These are phyloP conservation scores for Leptopilina boulardi DNA, from an alignment of 1,140 invertebrate species.

Conservation along the genomic window DNA sequence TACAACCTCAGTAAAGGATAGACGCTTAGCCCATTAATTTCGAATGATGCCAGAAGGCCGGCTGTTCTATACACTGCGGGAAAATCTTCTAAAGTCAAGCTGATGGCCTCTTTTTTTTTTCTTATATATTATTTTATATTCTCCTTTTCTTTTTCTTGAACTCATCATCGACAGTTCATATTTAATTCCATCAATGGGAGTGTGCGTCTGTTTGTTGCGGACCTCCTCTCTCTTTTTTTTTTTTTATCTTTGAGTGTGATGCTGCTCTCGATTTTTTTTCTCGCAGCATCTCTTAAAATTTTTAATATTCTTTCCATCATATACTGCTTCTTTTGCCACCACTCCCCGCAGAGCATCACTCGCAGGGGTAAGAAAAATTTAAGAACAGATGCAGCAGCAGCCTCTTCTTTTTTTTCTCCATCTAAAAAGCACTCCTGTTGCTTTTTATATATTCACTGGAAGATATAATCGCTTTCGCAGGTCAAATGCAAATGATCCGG, in stretches of 20 bases:
- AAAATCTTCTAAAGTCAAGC: conserved; percentile 64
- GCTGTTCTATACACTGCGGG: conserved; percentile 59
- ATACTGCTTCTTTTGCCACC: conserved; percentile 35
- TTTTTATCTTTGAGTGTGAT: too few species aligned
- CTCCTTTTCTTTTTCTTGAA: conserved; percentile 35
- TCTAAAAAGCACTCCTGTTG: conserved; percentile 16
- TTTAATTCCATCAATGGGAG: conserved; percentile 6
- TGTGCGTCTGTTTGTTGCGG: not conserved
- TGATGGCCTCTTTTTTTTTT: conserved; percentile 42
- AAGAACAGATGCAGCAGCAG: conserved; percentile 56
- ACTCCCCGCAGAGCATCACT: conserved; percentile 22
- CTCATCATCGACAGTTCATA: conserved; percentile 16
- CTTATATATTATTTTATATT: too few species aligned
- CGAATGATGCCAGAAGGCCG: conserved; percentile 66
- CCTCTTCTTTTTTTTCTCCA: conserved; percentile 43
- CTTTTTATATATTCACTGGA: conserved; percentile 19
- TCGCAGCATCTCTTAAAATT: not conserved
- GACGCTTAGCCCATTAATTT: conserved; percentile 64
- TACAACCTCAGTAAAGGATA: not conserved
- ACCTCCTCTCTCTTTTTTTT: not conserved
- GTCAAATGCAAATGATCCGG: conserved; percentile 56
- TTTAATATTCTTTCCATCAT: not conserved
- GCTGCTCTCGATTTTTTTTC: not conserved
- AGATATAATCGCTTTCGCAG: conserved; percentile 33
- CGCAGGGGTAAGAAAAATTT: conserved; percentile 53